These are phyloP conservation scores for Misgurnus mizolepis DNA, from an alignment of 2,113 vertebrate species.

Conservation along the genomic window DNA sequence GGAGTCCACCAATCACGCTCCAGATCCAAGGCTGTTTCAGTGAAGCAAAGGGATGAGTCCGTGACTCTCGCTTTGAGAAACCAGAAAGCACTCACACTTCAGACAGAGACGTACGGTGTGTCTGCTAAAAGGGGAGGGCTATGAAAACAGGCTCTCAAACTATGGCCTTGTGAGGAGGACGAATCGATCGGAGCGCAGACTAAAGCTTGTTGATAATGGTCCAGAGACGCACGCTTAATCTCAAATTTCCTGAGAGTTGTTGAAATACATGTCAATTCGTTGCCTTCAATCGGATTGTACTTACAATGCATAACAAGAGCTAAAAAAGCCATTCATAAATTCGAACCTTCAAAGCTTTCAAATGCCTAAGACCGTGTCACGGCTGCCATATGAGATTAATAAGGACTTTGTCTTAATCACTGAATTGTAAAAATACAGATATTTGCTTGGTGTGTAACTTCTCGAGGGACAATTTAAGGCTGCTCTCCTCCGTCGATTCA, in stretches of 20 bases:
- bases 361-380: too few species aligned
- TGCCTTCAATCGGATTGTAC: constrained; percentile 36
- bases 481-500: not conserved
- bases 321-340: constrained; percentile 8
- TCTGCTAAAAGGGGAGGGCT: not conserved
- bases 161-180: constrained; percentile 32
- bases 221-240: constrained; percentile 14
- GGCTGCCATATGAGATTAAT: too few species aligned
- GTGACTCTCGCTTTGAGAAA: constrained; percentile 15
- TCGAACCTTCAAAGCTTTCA: constrained; percentile 11
- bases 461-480: not conserved
- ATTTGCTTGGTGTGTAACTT: not conserved
- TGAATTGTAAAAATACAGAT: constrained; percentile 15
- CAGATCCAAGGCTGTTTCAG: constrained; percentile 47
- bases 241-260: constrained; percentile 44
- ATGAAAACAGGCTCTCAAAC: constrained; percentile 3
- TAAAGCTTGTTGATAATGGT: constrained; percentile 22
- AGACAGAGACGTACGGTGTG: not conserved
- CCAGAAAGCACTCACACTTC: constrained; percentile 12
- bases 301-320: constrained; percentile 32
- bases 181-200: constrained; percentile 6
- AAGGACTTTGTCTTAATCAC: constrained; percentile 1
- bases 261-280: constrained; percentile 28
- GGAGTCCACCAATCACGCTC: constrained; percentile 33
- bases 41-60: constrained; percentile 39